Conservation (phyloP, 1,140 invertebrate species). For the Drosophila orena region DNA sequence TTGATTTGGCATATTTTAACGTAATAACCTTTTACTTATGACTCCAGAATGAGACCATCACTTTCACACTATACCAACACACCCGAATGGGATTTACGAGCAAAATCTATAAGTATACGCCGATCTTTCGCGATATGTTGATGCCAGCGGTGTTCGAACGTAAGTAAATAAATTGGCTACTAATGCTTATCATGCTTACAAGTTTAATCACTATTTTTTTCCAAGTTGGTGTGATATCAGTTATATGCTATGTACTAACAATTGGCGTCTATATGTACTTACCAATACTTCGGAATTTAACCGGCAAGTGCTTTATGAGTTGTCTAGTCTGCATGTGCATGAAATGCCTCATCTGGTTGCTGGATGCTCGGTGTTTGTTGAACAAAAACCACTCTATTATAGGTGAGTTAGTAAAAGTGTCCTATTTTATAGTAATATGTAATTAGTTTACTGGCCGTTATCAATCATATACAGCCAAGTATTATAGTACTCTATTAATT, state of each 20-base stretch:
- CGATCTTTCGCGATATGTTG: not conserved
- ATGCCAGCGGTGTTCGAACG: not conserved
- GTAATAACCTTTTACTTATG: not conserved
- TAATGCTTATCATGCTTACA: too few relatives aligned
- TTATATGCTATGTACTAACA: not conserved
- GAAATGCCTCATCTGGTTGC: not conserved
- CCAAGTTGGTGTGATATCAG: not conserved
- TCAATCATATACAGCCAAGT: too few relatives aligned
- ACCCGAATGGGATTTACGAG: too few relatives aligned
- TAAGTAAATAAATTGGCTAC: not conserved
- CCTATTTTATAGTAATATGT: too few relatives aligned
- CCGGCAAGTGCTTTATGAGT: not conserved
- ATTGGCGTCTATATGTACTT: not conserved
- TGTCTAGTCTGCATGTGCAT: not conserved
- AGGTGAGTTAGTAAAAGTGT: not conserved
- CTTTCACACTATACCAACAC: too few relatives aligned
- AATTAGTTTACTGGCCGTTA: too few relatives aligned
- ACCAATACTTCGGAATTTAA: not conserved
- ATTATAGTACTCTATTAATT: not conserved
- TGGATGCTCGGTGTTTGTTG: not conserved
- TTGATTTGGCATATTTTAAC: not conserved
- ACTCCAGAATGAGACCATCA: not conserved
- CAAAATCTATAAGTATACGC: not conserved
- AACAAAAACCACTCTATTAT: not conserved
- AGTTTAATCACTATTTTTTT: not conserved